phyloP scores from a whole-genome alignment of 2,113 vertebrate genomes.

The Pyrgilauda ruficollis region DNA sequence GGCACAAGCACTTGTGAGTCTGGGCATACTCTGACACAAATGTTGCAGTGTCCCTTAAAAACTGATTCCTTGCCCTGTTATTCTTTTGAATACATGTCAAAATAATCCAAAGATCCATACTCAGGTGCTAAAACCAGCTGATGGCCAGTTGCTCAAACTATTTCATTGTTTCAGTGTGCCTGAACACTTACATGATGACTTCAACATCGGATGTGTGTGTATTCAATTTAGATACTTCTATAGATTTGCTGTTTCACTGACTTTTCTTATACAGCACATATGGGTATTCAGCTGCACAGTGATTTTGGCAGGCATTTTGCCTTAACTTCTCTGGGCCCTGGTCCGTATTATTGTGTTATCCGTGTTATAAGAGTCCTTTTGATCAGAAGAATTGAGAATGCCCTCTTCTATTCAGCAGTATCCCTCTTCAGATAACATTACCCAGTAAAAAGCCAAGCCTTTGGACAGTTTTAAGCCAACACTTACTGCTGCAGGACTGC shows the following conservation, averaged over 20 bases:
- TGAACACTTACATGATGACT: neutral
- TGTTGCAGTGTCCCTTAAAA: neutral
- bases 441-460: neutral
- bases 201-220: neutral
- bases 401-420: neutral
- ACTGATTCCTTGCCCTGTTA: neutral
- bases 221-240: neutral
- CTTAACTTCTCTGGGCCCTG: neutral
- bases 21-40: neutral
- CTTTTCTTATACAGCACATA: neutral
- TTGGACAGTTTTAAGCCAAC: neutral
- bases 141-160: neutral
- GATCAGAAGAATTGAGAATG: neutral
- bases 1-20: neutral
- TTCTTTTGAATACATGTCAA: neutral
- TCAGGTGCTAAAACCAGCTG: neutral
- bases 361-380: fast-evolving
- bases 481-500: neutral
- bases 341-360: neutral
- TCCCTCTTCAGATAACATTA: neutral
- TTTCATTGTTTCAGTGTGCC: neutral
- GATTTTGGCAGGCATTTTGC: neutral
- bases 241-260: neutral
- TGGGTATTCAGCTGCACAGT: neutral
- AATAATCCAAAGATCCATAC: neutral